These are phyloP conservation scores for Anastatus disparis DNA, from an alignment of 1,140 invertebrate species.

Conservation along the genomic window DNA sequence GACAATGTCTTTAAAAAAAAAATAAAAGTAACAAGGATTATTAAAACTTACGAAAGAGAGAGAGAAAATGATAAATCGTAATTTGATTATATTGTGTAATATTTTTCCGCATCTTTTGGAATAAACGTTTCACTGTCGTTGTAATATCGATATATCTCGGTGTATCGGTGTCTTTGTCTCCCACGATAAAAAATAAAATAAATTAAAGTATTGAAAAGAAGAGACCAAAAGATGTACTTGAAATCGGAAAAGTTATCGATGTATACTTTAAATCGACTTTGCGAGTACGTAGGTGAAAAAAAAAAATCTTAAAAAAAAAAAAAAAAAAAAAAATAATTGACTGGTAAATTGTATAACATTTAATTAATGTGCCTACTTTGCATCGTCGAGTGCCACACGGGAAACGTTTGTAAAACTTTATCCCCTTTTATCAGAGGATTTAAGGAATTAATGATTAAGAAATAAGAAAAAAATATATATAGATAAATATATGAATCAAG, in stretches of 20 bases:
- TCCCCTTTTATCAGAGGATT: neutral
- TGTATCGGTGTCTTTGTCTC: slow-evolving; percentile 59
- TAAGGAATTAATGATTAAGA: neutral
- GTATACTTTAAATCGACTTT: too few species aligned
- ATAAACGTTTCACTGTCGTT: slow-evolving; percentile 60
- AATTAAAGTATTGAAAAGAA: too few species aligned
- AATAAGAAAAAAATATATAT: slow-evolving; percentile 16
- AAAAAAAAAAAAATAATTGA: slow-evolving; percentile 13
- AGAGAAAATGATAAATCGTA: slow-evolving; percentile 3
- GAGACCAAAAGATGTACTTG: too few species aligned
- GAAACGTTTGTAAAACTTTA: slow-evolving; percentile 24
- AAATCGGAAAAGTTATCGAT: too few species aligned
- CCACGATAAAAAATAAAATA: slow-evolving; percentile 36
- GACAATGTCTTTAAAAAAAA: slow-evolving; percentile 25
- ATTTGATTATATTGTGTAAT: slow-evolving; percentile 26
- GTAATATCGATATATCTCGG: slow-evolving; percentile 59
- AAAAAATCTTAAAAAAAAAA: slow-evolving; percentile 24
- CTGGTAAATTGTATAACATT: too few species aligned
- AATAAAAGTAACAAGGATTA: slow-evolving; percentile 15
- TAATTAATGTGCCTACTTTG: slow-evolving; percentile 25
- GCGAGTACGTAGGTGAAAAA: slow-evolving; percentile 19
- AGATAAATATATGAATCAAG: too few species aligned
- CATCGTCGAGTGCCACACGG: slow-evolving; percentile 14
- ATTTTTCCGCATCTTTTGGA: slow-evolving; percentile 39
- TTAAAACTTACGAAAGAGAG: slow-evolving; percentile 20